These are phyloP conservation scores for Meleagris gallopavo DNA, from an alignment of 2,113 vertebrate genomes.

Conservation along the genomic window DNA sequence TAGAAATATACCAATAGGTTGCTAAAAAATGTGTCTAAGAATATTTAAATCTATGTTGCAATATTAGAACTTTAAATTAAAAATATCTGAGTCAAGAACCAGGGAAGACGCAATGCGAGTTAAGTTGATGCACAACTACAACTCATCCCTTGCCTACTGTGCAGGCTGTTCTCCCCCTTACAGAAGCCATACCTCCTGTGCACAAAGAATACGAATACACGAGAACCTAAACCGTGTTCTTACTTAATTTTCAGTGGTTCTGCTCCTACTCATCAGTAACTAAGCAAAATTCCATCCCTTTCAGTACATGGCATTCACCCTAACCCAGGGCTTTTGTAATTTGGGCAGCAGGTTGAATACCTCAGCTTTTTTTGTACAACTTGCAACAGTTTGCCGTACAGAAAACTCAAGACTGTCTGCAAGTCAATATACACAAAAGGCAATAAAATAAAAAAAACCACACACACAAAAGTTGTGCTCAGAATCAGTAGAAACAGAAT, in stretches of 20 bases:
- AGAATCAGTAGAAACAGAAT: neutral
- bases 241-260: neutral
- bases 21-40: neutral
- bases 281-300: neutral
- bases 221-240: neutral
- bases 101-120: neutral
- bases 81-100: neutral
- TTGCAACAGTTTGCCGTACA: neutral
- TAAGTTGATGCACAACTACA: neutral
- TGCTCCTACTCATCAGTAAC: neutral
- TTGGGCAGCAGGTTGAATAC: accelerated
- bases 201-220: neutral
- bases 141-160: neutral
- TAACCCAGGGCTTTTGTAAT: accelerated
- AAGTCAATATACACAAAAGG: accelerated
- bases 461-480: accelerated
- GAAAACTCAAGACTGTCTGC: neutral
- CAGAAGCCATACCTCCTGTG: neutral
- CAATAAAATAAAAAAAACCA: no score
- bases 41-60: neutral
- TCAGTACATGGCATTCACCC: neutral
- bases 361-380: neutral
- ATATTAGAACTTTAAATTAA: neutral
- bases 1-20: neutral
- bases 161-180: neutral